phyloP scores from a whole-genome alignment of 2,888 invertebrate species.

The Melanargia galathea region DNA sequence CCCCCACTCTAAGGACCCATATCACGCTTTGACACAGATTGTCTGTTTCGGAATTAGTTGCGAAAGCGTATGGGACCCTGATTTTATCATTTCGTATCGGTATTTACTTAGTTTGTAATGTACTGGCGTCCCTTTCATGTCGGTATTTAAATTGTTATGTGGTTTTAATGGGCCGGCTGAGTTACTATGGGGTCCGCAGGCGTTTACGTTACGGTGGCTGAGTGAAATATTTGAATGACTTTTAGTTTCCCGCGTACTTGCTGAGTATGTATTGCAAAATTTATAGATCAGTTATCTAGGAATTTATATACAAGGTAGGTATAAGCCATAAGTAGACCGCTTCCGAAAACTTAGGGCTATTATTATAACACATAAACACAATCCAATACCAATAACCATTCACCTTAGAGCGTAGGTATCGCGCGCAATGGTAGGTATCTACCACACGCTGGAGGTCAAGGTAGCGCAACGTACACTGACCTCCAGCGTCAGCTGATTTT shows the following conservation, averaged over 20 bases:
- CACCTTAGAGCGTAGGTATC: too few species aligned
- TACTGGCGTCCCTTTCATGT: conserved; percentile 12
- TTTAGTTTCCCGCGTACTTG: conserved; percentile 62
- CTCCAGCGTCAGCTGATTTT: too few species aligned
- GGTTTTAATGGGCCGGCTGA: neutral
- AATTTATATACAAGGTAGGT: too few species aligned
- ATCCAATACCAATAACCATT: too few species aligned
- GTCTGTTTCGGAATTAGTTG: conserved; percentile 41
- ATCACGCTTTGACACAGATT: conserved; percentile 44
- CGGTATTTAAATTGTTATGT: conserved; percentile 7
- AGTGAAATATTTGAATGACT: neutral
- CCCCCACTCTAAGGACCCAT: conserved; percentile 37
- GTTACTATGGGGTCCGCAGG: neutral
- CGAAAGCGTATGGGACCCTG: conserved; percentile 29
- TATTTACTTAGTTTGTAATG: conserved; percentile 18
- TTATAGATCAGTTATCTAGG: too few species aligned
- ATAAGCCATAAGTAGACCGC: too few species aligned
- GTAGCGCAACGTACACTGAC: too few species aligned
- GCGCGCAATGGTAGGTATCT: too few species aligned
- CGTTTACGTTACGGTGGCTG: neutral
- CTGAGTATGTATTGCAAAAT: too few species aligned
- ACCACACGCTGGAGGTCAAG: too few species aligned
- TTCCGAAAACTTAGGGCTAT: too few species aligned
- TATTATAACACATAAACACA: too few species aligned
- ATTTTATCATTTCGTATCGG: conserved; percentile 34